Percentiles rank a stretch among this genome's conserved stretches.
phyloP scores from a whole-genome alignment of 1,140 invertebrate species.

The Maconellicoccus hirsutus region DNA sequence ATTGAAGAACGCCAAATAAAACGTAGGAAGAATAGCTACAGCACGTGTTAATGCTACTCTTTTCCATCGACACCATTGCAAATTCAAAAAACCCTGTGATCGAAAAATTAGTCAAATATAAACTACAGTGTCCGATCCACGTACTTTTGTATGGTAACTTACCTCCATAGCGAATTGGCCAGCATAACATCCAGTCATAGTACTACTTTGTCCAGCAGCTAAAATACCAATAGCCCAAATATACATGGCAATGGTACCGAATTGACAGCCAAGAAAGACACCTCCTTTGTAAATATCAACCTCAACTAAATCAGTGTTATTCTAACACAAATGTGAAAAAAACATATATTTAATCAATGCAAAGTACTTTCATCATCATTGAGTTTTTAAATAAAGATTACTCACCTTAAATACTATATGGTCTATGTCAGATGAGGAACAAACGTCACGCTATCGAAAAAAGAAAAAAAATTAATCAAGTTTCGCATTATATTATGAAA shows the following conservation, averaged over 20 bases:
- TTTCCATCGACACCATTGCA: slow-evolving; percentile 81
- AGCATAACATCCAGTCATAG: slow-evolving; percentile 73
- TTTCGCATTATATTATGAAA: too few relatives aligned
- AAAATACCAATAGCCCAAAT: slow-evolving; percentile 85
- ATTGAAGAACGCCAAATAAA: slow-evolving; percentile 62
- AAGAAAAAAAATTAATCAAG: too few relatives aligned
- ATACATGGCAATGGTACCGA: slow-evolving; percentile 66
- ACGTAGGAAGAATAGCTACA: slow-evolving; percentile 82
- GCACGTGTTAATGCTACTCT: slow-evolving; percentile 72
- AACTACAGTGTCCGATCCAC: too few relatives aligned
- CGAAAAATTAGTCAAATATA: slow-evolving; percentile 26
- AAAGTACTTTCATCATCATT: too few relatives aligned
- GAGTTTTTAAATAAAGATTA: too few relatives aligned
- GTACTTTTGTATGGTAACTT: background rate
- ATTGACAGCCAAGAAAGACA: slow-evolving; percentile 71
- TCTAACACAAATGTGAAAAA: slow-evolving; percentile 39
- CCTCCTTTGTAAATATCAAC: slow-evolving; percentile 75
- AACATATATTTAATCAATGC: too few relatives aligned
- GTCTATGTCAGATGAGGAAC: too few relatives aligned
- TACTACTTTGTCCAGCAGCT: slow-evolving; percentile 80
- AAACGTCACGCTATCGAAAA: too few relatives aligned
- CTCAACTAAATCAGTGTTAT: slow-evolving; percentile 44
- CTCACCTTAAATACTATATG: too few relatives aligned
- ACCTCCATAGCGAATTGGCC: slow-evolving; percentile 66
- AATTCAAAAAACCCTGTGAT: slow-evolving; percentile 78